phyloP scores from a whole-genome alignment of 1,140 invertebrate species.

The Gryllus bimaculatus region DNA sequence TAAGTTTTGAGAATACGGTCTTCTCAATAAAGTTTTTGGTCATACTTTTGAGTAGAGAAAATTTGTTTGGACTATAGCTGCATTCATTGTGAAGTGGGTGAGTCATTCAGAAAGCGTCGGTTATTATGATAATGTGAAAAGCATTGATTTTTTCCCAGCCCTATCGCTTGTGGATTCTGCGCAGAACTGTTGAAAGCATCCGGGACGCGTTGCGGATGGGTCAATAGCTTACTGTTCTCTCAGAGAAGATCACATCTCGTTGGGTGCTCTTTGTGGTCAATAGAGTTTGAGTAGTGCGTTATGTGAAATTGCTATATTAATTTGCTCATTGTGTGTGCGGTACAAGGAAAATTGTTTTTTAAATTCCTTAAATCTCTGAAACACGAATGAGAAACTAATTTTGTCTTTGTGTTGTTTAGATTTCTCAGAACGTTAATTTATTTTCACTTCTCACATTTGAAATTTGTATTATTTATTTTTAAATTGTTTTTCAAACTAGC shows the following conservation, averaged over 20 bases:
- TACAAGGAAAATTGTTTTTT: background rate
- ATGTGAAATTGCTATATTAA: background rate
- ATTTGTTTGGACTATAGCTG: background rate
- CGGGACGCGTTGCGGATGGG: background rate
- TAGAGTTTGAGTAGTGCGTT: background rate
- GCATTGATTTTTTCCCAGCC: constrained; percentile 11
- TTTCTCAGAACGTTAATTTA: background rate
- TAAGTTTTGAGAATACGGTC: too few species aligned
- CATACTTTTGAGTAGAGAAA: background rate
- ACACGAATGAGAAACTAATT: background rate
- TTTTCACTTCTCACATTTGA: too few species aligned
- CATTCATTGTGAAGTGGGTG: constrained; percentile 2
- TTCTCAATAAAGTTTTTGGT: background rate
- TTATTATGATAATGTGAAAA: constrained; percentile 17
- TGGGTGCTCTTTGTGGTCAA: background rate
- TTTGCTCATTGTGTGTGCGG: background rate
- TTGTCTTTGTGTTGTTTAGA: background rate
- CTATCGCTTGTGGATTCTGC: constrained; percentile 12
- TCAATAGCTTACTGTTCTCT: constrained; percentile 16
- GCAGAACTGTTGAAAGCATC: constrained; percentile 8
- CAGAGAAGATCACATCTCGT: background rate
- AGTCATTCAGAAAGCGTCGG: constrained; percentile 15
- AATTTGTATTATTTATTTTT: too few species aligned
- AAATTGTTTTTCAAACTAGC: too few species aligned
- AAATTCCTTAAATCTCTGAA: background rate